Conservation (phyloP, 37 sponge, comb jelly and placozoan genomes). For the Oscarella lobularis region DNA sequence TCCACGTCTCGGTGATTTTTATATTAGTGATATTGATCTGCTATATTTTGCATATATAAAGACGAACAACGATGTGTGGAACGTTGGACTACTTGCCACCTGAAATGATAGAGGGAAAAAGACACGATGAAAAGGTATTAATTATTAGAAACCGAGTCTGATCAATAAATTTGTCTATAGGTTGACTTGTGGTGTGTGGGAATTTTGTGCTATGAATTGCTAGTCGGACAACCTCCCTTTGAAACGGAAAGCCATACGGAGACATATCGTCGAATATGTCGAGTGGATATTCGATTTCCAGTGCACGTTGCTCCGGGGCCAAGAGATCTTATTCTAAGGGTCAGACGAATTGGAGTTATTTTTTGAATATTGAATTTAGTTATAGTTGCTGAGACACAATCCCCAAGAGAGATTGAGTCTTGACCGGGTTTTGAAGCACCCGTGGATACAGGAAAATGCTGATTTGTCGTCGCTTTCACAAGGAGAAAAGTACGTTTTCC, state of each 20-base stretch:
- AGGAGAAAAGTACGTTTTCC: too few relatives aligned
- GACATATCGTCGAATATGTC: conserved; percentile 73
- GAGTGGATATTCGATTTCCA: conserved; percentile 71
- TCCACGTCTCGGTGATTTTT: conserved; percentile 78
- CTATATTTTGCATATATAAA: too few relatives aligned
- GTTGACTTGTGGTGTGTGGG: conserved; percentile 96
- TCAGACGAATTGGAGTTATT: too few relatives aligned
- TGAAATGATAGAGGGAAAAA: conserved; percentile 83
- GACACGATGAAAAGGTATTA: conserved; percentile 94
- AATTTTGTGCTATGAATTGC: conserved; percentile 92
- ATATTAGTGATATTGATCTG: too few relatives aligned
- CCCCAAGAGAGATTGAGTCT: too few relatives aligned
- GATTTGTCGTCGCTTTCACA: too few relatives aligned
- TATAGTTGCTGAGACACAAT: too few relatives aligned
- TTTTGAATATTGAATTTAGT: too few relatives aligned
- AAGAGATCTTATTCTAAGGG: conserved; percentile 69
- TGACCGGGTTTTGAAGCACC: too few relatives aligned
- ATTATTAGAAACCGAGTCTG: neutral
- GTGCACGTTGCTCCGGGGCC: conserved; percentile 56
- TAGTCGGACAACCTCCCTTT: conserved; percentile 93
- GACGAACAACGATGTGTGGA: conserved; percentile 93
- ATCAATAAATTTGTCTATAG: conserved; percentile 10
- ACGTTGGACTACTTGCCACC: conserved; percentile 98
- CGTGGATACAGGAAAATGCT: too few relatives aligned
- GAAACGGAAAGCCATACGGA: conserved; percentile 51